phyloP scores from a whole-genome alignment of 2,888 invertebrate genomes.

The Slavum lentiscoides region DNA sequence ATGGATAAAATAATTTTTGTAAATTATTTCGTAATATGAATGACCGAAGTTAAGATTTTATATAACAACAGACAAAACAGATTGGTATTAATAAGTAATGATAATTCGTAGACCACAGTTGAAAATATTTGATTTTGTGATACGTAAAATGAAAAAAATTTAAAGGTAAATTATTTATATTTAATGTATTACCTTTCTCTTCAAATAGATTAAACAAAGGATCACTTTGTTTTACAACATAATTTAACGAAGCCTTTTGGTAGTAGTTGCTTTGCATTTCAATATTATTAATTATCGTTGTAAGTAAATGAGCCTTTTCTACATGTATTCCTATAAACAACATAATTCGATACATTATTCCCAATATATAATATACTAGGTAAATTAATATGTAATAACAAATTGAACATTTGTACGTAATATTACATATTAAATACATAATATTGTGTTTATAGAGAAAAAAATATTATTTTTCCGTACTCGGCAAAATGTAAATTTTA shows the following conservation, averaged over 20 bases:
- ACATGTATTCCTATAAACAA: conserved; percentile 69
- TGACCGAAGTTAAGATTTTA: not conserved
- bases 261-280: conserved; percentile 83
- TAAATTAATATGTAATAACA: too few species aligned
- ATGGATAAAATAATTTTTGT: not conserved
- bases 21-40: not conserved
- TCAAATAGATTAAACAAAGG: conserved; percentile 64
- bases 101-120: not conserved
- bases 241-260: conserved; percentile 77
- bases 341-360: not conserved
- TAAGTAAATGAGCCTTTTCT: conserved; percentile 84
- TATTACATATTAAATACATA: too few species aligned
- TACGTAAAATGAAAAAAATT: not conserved
- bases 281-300: conserved; percentile 88
- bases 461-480: too few species aligned
- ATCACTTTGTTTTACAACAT: conserved; percentile 73
- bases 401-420: too few species aligned
- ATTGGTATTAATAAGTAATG: not conserved
- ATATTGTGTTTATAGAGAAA: too few species aligned
- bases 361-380: not conserved
- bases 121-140: not conserved
- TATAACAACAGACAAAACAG: not conserved
- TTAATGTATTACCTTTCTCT: conserved; percentile 48
- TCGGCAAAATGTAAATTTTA: too few species aligned
- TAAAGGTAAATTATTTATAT: not conserved